These are phyloP conservation scores for Eonycteris spelaea DNA, from an alignment of 2,113 vertebrate genomes.

Conservation along the genomic window DNA sequence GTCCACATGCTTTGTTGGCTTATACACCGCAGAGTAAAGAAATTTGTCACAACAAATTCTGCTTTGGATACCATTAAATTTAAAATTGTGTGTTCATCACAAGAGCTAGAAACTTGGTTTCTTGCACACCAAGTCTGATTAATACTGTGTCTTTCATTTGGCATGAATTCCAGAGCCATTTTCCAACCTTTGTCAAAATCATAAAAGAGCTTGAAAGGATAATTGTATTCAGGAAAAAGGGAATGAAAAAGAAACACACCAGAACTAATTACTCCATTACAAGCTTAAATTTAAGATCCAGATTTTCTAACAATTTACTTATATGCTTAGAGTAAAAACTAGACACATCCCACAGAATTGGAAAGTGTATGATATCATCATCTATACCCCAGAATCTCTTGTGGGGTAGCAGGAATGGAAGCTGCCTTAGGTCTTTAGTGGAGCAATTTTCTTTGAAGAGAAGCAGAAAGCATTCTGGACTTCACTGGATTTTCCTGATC, in stretches of 20 bases:
- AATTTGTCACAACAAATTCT: slow-evolving; percentile 76
- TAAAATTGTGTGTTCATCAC: slow-evolving; percentile 52
- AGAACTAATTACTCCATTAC: background rate
- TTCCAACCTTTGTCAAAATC: slow-evolving; percentile 47
- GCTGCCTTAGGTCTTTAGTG: background rate
- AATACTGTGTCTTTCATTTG: slow-evolving; percentile 41
- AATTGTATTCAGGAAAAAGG: background rate
- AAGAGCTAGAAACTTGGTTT: slow-evolving; percentile 26
- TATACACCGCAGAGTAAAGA: slow-evolving; percentile 46
- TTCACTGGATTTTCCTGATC: background rate
- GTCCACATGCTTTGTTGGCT: slow-evolving; percentile 74
- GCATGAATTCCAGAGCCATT: slow-evolving; percentile 31
- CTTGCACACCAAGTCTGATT: background rate
- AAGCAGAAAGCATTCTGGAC: background rate
- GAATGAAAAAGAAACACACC: background rate
- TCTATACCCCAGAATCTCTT: background rate
- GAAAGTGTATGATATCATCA: background rate
- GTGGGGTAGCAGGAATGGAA: background rate
- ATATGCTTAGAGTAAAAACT: background rate
- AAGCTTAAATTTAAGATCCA: background rate
- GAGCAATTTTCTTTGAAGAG: background rate
- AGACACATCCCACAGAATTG: background rate
- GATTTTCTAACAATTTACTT: background rate
- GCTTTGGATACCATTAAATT: slow-evolving; percentile 62
- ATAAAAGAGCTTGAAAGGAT: slow-evolving; percentile 40